Base-by-base conservation (phyloP, 2,888 invertebrate genomes). In the Hydriomena furcata region DNA sequence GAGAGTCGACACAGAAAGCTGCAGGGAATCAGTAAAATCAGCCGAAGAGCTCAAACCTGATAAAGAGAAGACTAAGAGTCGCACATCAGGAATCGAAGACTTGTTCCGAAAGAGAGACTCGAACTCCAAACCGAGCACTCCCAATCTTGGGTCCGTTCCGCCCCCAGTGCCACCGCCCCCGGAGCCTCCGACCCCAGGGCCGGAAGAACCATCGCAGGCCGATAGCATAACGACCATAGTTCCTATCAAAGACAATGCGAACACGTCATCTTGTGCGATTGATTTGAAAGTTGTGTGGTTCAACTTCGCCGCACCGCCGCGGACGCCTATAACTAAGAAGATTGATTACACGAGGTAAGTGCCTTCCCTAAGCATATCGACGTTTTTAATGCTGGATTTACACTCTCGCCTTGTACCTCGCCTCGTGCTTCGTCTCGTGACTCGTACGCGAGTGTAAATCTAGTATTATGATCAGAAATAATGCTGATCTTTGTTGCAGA, bases 221-320 rank as follows among this genome's bases (percentile, higher is more conserved):
- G 86, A 86, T 23, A 78, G 76, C 47, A 68, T 63, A 7, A 74
- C 83, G 6, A 88, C 91, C 0, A 68, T 89, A 7, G 86, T 79
- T 5, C 83, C 88, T 0, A 85, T 91, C 0, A 94, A 93, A 71
- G 92, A 94, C 49, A 94, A 93, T 57, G 95, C 94, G 21, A 95
- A 95, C 69, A 94, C 94, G 0, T 95, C 97, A 0, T 97, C 97
- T 0, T 97, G 97, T 67, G 93, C 96, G 1, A 95, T 98, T 43
- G 96, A 98, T 73, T 84, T 99, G 46, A 96, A 96, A 76, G 94
- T 96, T 0, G 95, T 98, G 32, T 99, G 98, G 98, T 97, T 99
- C 70, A 98, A 98, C 79, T 99, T 99, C 85, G 98, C 99, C 3
- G 98, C 99, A 0, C 98, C 99, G 0, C 98, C 98, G 0, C 93